phyloP scores from a whole-genome alignment of 2,113 vertebrate species.

The Tinamus guttatus region DNA sequence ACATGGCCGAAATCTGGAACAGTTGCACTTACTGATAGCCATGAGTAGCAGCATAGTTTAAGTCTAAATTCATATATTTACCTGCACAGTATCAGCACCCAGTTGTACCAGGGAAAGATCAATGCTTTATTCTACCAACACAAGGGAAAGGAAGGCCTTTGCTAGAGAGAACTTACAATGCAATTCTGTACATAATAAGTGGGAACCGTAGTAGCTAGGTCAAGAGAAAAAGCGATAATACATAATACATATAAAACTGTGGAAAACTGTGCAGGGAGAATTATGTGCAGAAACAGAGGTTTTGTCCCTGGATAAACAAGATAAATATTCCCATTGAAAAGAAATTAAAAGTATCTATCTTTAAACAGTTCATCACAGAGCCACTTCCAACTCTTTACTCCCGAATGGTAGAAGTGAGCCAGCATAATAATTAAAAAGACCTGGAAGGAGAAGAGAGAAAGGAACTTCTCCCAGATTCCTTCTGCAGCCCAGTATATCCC shows the following conservation, averaged over 20 bases:
- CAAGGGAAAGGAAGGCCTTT: neutral
- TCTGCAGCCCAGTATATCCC: neutral
- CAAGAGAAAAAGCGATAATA: neutral
- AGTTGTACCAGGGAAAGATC: neutral
- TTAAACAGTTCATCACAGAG: neutral
- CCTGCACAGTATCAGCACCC: neutral
- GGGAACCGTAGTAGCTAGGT: neutral
- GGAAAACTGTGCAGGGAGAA: neutral
- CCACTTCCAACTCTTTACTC: neutral
- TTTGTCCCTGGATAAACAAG: neutral
- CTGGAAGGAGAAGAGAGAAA: neutral
- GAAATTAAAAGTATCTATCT: neutral
- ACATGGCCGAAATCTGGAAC: neutral
- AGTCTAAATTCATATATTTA: neutral
- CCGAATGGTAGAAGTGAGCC: neutral
- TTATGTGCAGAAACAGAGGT: neutral
- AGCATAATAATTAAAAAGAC: accelerated
- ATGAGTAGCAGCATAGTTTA: neutral
- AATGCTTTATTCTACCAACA: neutral
- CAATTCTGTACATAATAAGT: neutral
- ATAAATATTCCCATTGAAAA: neutral
- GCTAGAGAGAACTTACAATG: neutral
- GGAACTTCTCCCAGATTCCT: neutral
- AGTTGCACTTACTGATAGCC: neutral
- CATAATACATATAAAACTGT: neutral